These are phyloP conservation scores for Cylas formicarius DNA, from an alignment of 1,140 invertebrate species.

Conservation along the genomic window DNA sequence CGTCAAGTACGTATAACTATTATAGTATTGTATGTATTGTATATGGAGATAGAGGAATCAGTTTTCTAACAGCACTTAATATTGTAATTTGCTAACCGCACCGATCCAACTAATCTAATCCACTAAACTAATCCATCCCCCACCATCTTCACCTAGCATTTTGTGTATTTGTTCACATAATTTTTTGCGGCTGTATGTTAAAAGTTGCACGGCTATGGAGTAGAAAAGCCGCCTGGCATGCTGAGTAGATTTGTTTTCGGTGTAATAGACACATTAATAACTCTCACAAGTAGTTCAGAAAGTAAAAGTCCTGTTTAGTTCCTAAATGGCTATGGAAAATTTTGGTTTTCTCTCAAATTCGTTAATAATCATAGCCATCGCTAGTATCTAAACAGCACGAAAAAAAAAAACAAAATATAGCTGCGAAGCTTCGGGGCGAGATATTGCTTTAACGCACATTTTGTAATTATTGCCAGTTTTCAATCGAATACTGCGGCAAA, in stretches of 20 bases:
- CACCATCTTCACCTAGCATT: too few relatives aligned
- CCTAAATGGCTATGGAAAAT: too few relatives aligned
- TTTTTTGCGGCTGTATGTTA: constrained; percentile 7
- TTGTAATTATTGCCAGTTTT: constrained; percentile 22
- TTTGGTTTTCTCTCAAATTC: too few relatives aligned
- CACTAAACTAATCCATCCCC: not conserved
- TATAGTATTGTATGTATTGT: constrained; percentile 7
- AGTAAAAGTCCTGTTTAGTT: too few relatives aligned
- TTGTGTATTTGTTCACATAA: too few relatives aligned
- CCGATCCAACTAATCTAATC: constrained; percentile 10
- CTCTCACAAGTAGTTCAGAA: too few relatives aligned
- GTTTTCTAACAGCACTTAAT: constrained; percentile 7
- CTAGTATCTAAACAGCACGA: constrained; percentile 12
- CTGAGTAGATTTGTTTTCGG: too few relatives aligned
- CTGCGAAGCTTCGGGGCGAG: constrained; percentile 13
- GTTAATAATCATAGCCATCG: too few relatives aligned
- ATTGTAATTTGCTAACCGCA: too few relatives aligned
- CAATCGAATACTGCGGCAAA: constrained; percentile 29
- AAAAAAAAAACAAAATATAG: constrained; percentile 2
- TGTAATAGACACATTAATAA: too few relatives aligned
- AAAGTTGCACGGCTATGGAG: constrained; percentile 17
- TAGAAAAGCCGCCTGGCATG: constrained; percentile 9
- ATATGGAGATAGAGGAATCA: not conserved
- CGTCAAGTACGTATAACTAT: constrained; percentile 36
- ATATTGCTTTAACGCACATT: constrained; percentile 14